Percentiles rank a stretch among this genome's conserved stretches.
Conservation (phyloP, 2,888 invertebrate genomes). For the Drosophila vallismaia region DNA sequence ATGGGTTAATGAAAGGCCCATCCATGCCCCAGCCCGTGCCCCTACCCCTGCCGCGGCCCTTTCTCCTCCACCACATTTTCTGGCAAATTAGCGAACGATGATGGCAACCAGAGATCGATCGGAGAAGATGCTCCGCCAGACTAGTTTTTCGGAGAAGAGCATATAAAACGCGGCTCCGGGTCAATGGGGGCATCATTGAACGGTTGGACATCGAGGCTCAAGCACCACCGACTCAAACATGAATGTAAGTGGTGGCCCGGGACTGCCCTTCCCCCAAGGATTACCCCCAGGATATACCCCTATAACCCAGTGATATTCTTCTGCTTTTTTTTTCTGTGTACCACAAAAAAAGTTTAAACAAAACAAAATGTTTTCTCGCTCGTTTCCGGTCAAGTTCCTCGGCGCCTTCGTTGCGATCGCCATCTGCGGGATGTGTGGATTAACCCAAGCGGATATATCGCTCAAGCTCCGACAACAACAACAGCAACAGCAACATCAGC, state of each 20-base stretch:
- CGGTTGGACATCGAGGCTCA: conserved; percentile 79
- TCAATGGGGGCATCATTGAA: conserved; percentile 79
- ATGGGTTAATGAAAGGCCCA: conserved; percentile 7
- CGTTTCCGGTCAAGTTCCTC: conserved; percentile 52
- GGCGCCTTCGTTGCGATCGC: conserved; percentile 62
- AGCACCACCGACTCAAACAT: conserved; percentile 80
- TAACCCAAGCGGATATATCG: conserved; percentile 69
- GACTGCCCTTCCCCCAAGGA: conserved; percentile 23
- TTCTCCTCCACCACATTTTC: background rate
- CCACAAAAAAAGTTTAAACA: background rate
- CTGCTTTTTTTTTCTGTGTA: conserved; percentile 21
- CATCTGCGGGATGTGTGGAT: conserved; percentile 52
- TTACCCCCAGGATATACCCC: background rate
- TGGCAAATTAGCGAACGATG: background rate
- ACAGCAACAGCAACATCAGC: conserved; percentile 23
- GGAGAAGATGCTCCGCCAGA: conserved; percentile 23
- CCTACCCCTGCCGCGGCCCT: background rate
- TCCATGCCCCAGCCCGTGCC: too few relatives aligned
- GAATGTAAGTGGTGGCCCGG: conserved; percentile 73
- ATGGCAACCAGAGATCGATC: background rate
- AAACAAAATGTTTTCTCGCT: conserved; percentile 27
- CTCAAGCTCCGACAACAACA: conserved; percentile 53
- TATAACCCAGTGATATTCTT: background rate
- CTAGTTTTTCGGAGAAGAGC: conserved; percentile 38
- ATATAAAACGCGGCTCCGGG: conserved; percentile 81